Evolutionary conservation across 2,113 vertebrate species (phyloP), one percentile per base, ranked within the genome.

Genomic region (Leptobrachium leishanense): DNA sequence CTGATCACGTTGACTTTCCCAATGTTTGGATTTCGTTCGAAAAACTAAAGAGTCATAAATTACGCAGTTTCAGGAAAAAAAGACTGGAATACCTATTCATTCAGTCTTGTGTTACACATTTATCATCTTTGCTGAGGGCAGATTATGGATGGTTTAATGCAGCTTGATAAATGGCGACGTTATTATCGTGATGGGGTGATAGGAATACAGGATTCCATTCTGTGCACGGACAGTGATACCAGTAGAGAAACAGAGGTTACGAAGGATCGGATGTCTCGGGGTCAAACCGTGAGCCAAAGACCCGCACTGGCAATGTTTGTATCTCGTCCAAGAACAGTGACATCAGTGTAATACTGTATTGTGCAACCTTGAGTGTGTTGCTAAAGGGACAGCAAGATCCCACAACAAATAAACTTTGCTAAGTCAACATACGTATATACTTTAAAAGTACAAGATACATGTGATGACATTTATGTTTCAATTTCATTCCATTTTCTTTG

Each of bases 151-250:
- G 69, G 55, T 76, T 31, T 76, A 76, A 66, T 77, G 64, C 40
- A 76, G 72, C 79, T 83, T 88, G 86, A 87, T 85, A 84, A 84
- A 87, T 87, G 81, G 81, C 66, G 75, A 81, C 78, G 75, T 55
- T 43, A 72, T 84, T 85, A 87, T 86, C 85, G 85, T 81, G 86
- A 85, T 83, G 87, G 75, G 43, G 55, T 68, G 54, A 53, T 44
- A 78, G 71, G 81, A 79, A 69, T 75, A 78, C 54, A 40, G 71
- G 70, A 68, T 75, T 76, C 77, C 73, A 75, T 82, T 81, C 84
- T 2, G 62, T 7, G 84, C 76, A 79, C 41, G 77, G 80, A 84
- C 84, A 87, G 85, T 80, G 85, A 74, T 75, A 75, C 65, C 67
- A 72, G 54, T 75, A 73, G 66, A 77, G 75, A 80, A 74, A 65